Conservation (phyloP, 2,797 vertebrate species). For the Crax fasciolata region DNA sequence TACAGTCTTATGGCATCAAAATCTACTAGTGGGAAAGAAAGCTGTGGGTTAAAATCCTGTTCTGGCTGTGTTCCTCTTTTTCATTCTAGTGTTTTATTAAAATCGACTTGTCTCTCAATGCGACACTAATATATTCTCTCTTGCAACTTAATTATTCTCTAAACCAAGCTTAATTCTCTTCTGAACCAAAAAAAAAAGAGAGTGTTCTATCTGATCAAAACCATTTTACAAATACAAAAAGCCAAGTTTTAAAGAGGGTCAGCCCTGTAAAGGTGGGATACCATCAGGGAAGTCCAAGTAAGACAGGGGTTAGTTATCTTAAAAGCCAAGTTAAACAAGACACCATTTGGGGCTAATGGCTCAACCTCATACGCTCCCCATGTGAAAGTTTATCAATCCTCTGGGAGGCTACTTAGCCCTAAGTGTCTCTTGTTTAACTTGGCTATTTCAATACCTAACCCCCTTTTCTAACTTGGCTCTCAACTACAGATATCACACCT, state of each 20-base stretch:
- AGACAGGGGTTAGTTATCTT: constrained; percentile 66
- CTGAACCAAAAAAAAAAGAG: background rate
- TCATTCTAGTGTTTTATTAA: constrained; percentile 67
- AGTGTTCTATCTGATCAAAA: constrained; percentile 71
- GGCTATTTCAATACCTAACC: constrained; percentile 65
- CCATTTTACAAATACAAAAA: constrained; percentile 53
- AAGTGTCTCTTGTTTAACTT: constrained; percentile 77
- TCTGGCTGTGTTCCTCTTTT: constrained; percentile 39
- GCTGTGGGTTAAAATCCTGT: constrained; percentile 56
- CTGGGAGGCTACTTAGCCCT: constrained; percentile 69
- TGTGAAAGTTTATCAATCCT: constrained; percentile 77
- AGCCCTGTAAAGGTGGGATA: constrained; percentile 71
- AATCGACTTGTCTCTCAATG: constrained; percentile 64
- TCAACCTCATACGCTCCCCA: constrained; percentile 46
- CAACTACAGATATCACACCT: constrained; percentile 68
- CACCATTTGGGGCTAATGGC: constrained; percentile 65
- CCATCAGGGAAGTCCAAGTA: constrained; percentile 60
- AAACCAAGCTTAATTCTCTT: constrained; percentile 47
- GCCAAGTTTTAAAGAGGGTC: constrained; percentile 58
- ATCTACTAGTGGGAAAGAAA: constrained; percentile 45
- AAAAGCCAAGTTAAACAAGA: constrained; percentile 78
- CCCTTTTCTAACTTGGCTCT: constrained; percentile 66
- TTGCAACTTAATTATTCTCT: constrained; percentile 64
- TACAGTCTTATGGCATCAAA: constrained; percentile 32
- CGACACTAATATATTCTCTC: constrained; percentile 51